Conservation (phyloP, 2,113 vertebrate genomes). For the Paradisaea rubra region DNA sequence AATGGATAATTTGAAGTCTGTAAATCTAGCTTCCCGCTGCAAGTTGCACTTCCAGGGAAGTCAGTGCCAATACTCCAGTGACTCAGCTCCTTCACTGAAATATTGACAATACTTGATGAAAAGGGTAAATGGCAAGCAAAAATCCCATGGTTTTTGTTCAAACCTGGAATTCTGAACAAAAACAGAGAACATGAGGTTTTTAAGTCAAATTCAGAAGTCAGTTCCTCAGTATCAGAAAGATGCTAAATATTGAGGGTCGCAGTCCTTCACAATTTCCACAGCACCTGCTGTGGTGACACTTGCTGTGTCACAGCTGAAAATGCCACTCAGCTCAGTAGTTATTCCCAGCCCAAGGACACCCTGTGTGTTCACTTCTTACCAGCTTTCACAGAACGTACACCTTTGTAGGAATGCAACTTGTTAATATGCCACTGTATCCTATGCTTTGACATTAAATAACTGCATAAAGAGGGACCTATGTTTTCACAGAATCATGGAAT, state of each 20-base stretch:
- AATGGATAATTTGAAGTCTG: background rate
- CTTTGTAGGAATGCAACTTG: background rate
- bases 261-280: background rate
- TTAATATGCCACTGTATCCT: background rate
- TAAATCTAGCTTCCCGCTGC: background rate
- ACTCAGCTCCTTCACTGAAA: background rate
- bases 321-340: background rate
- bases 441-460: background rate
- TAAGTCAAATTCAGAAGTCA: background rate
- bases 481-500: background rate
- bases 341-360: background rate
- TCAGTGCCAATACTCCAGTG: background rate
- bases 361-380: background rate
- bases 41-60: background rate
- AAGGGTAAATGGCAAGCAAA: background rate
- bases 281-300: background rate
- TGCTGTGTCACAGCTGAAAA: background rate
- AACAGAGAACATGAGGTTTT: background rate
- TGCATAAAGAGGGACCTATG: background rate
- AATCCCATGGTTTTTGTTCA: background rate
- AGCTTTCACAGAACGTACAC: rapidly evolving
- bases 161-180: background rate
- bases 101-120: background rate
- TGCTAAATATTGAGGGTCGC: background rate
- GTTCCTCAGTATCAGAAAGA: background rate